A percentile compares a stretch with the other conserved stretches of the same genome.
These are phyloP conservation scores for Chrysaora quinquecirrha DNA, from an alignment of 30 jellyfish, hydroid and myxozoan genomes.

Conservation along the genomic window DNA sequence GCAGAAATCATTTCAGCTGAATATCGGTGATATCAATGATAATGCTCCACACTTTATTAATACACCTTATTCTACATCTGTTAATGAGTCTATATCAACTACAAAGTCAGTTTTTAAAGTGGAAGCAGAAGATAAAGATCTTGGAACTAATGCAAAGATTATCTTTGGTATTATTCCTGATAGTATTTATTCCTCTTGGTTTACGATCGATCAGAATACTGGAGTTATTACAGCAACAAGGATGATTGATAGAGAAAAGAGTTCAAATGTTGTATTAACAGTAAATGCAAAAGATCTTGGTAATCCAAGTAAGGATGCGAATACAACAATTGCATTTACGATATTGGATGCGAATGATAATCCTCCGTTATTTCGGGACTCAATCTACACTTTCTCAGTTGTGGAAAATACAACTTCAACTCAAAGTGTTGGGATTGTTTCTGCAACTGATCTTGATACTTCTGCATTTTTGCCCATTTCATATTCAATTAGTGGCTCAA, in stretches of 20 bases:
- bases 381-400: conserved; percentile 47
- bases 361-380: conserved; percentile 63
- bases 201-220: conserved; percentile 41
- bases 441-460: conserved; percentile 79
- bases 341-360: conserved; percentile 88
- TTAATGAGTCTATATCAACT: conserved; percentile 73
- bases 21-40: conserved; percentile 89
- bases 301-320: conserved; percentile 30
- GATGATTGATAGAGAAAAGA: conserved; percentile 66
- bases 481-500: conserved; percentile 52
- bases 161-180: conserved; percentile 38
- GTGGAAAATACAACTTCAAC: conserved; percentile 59
- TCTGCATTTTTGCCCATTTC: conserved; percentile 50
- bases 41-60: conserved; percentile 76
- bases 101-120: conserved; percentile 56
- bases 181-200: conserved; percentile 50
- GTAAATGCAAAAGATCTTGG: conserved; percentile 88
- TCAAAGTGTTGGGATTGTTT: conserved; percentile 78
- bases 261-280: conserved; percentile 19
- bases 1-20: conserved; percentile 14
- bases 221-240: conserved; percentile 54
- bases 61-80: conserved; percentile 40
- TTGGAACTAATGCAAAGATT: conserved; percentile 71
- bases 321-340: conserved; percentile 16
- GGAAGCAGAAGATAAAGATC: conserved; percentile 74